phyloP scores from a whole-genome alignment of 2,888 invertebrate genomes.

The Julus scanicus region DNA sequence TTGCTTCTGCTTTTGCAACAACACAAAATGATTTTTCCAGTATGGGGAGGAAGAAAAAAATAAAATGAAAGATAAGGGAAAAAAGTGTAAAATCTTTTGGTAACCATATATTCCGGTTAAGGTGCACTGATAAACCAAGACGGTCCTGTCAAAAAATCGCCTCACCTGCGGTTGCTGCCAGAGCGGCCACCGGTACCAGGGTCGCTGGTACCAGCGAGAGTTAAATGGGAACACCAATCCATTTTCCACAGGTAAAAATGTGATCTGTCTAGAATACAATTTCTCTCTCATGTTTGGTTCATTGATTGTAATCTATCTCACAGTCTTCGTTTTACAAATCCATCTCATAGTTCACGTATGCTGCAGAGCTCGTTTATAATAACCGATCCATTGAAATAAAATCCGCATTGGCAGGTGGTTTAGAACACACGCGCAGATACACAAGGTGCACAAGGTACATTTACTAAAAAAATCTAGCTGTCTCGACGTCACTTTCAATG shows the following conservation, averaged over 20 bases:
- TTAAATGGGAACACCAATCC: conserved; percentile 54
- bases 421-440: neutral
- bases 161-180: conserved; percentile 54
- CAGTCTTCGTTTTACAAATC: neutral
- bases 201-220: conserved; percentile 52
- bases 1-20: too few relatives aligned
- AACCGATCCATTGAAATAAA: neutral
- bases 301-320: neutral
- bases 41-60: too few relatives aligned
- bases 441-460: conserved; percentile 14
- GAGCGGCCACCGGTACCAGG: conserved; percentile 55
- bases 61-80: too few relatives aligned
- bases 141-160: neutral
- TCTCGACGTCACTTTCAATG: conserved; percentile 4
- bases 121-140: neutral
- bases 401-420: conserved; percentile 3
- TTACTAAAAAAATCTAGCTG: neutral
- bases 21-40: too few relatives aligned
- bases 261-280: conserved; percentile 51
- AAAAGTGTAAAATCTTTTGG: too few relatives aligned
- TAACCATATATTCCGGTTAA: neutral
- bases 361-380: neutral
- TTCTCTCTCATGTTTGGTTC: conserved; percentile 11
- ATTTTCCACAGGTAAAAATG: conserved; percentile 55
- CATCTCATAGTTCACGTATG: neutral